Conservation (phyloP, 2,113 vertebrate genomes). For the Corythaixoides concolor region DNA sequence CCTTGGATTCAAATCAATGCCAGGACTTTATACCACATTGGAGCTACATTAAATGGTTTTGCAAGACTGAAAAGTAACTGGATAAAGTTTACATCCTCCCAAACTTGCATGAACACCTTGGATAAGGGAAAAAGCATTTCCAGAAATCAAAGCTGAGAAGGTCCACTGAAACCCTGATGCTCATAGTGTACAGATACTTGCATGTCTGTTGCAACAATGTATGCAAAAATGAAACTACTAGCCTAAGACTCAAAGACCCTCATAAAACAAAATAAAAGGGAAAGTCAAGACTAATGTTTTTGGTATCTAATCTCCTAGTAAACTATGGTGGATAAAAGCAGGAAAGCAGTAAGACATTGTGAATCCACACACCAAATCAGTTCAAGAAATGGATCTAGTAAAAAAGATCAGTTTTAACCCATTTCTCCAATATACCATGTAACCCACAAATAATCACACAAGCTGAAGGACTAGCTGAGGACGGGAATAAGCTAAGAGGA, state of each 20-base stretch:
- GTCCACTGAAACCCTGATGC: not conserved
- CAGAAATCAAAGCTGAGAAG: not conserved
- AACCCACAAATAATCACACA: not conserved
- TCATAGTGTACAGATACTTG: not conserved
- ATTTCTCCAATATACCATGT: not conserved
- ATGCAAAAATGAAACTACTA: not conserved
- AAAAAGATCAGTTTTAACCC: not conserved
- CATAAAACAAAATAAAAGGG: not conserved
- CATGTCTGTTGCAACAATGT: fast-evolving
- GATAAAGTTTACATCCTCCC: not conserved
- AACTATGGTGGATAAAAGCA: not conserved
- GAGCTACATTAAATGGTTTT: not conserved
- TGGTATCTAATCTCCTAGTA: not conserved
- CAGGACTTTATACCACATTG: not conserved
- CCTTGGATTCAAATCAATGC: not conserved
- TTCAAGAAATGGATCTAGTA: not conserved
- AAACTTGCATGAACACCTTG: not conserved
- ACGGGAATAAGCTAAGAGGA: not conserved
- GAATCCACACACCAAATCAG: not conserved
- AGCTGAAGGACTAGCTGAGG: not conserved
- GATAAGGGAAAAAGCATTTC: not conserved
- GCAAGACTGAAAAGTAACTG: not conserved
- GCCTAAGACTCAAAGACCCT: not conserved
- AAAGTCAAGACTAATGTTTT: not conserved
- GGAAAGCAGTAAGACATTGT: not conserved